A percentile compares a stretch with the other conserved stretches of the same genome.
Conservation (phyloP, 2,113 vertebrate genomes). For the Mastomys coucha region DNA sequence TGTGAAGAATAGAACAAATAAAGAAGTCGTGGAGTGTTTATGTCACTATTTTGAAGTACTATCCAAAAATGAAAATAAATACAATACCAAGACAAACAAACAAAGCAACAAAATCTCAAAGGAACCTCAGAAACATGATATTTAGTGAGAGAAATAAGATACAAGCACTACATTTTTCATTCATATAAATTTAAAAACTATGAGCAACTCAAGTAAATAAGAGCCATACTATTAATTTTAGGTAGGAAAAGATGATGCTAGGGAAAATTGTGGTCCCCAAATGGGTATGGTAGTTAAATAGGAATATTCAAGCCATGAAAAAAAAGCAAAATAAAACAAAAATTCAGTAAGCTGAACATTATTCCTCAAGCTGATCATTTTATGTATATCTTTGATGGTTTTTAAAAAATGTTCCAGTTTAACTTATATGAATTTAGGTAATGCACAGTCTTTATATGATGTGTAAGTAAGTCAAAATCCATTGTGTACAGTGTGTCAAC, state of each 20-base stretch:
- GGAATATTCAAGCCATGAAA: not conserved
- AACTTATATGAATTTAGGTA: not conserved
- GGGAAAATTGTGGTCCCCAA: not conserved
- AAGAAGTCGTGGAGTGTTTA: not conserved
- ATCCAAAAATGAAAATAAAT: not conserved
- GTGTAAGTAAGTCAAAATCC: not conserved
- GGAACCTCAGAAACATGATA: not conserved
- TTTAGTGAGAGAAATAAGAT: not conserved
- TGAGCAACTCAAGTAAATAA: not conserved
- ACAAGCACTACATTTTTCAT: not conserved
- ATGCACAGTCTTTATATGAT: not conserved
- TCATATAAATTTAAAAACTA: not conserved
- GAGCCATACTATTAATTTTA: not conserved
- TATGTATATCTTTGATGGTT: not conserved
- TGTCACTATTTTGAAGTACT: not conserved
- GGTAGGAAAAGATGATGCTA: not conserved
- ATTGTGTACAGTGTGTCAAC: not conserved
- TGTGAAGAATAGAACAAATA: not conserved
- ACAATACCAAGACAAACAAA: not conserved
- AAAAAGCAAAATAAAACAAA: not conserved
- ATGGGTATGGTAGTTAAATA: not conserved
- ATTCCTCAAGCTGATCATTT: not conserved
- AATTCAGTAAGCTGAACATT: not conserved
- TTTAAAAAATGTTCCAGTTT: not conserved
- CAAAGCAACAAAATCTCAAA: not conserved